Conservation (phyloP, 2,113 vertebrate species). For the Paedocypris sp. region DNA sequence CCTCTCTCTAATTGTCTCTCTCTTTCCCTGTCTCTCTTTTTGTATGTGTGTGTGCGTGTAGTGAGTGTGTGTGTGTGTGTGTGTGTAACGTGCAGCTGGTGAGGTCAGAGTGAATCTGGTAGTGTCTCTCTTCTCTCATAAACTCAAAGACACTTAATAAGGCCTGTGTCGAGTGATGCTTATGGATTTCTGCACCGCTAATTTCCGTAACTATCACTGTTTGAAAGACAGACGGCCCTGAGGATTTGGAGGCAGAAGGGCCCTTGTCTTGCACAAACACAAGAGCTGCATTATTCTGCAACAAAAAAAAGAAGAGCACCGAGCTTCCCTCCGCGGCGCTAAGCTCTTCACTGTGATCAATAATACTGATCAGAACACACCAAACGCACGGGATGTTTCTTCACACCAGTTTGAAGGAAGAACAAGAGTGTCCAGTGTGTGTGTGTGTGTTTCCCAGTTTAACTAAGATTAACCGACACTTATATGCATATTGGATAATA, state of each 20-base stretch:
- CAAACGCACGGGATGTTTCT: too few relatives aligned
- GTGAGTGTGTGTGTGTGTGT: not conserved
- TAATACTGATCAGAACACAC: too few relatives aligned
- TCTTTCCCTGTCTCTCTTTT: not conserved
- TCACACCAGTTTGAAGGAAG: too few relatives aligned
- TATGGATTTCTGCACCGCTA: conserved; percentile 87
- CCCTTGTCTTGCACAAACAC: conserved; percentile 72
- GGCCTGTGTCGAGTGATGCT: conserved; percentile 82
- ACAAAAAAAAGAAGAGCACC: conserved; percentile 43
- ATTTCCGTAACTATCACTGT: conserved; percentile 98
- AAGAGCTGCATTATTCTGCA: conserved; percentile 83
- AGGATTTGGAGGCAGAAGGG: conserved; percentile 71
- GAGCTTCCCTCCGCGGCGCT: conserved; percentile 30
- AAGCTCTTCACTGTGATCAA: conserved; percentile 30
- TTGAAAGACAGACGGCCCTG: conserved; percentile 91
- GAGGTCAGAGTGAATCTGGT: conserved; percentile 21
- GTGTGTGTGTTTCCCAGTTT: too few relatives aligned
- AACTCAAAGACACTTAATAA: conserved; percentile 85
- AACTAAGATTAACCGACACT: too few relatives aligned
- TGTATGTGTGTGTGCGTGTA: conserved; percentile 9
- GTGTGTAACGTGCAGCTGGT: conserved; percentile 19
- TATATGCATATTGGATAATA: too few relatives aligned
- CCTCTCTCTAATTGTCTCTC: too few relatives aligned
- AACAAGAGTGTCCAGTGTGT: too few relatives aligned
- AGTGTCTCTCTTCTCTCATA: conserved; percentile 62